Conservation (phyloP, 2,797 vertebrate species). For the Orestias chungarensis region DNA sequence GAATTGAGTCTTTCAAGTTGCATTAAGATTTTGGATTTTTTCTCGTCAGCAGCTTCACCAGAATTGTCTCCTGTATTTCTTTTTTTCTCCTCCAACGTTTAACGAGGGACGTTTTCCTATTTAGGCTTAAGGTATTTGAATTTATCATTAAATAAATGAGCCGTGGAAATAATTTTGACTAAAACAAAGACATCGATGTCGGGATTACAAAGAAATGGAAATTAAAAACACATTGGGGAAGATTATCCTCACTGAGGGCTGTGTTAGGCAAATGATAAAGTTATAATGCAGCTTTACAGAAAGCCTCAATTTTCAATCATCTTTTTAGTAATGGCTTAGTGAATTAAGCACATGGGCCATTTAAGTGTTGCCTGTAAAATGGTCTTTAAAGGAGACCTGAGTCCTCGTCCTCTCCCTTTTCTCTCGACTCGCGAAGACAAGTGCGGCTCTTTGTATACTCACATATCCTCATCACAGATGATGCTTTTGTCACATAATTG, state of each 20-base stretch:
- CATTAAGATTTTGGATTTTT: conserved; percentile 44
- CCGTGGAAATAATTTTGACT: conserved; percentile 42
- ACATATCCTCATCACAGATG: conserved; percentile 53
- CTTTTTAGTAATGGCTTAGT: conserved; percentile 64
- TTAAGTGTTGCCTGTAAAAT: conserved; percentile 57
- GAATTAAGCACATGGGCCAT: conserved; percentile 58
- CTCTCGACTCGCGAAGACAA: conserved; percentile 33
- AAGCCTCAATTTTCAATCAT: conserved; percentile 64
- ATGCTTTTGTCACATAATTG: conserved; percentile 59
- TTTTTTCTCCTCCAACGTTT: conserved; percentile 34
- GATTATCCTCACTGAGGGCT: conserved; percentile 62
- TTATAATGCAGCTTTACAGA: conserved; percentile 60
- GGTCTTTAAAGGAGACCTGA: conserved; percentile 55
- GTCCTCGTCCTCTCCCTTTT: conserved; percentile 41
- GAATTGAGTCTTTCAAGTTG: conserved; percentile 35
- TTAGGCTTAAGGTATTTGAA: conserved; percentile 44
- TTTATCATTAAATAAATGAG: conserved; percentile 34
- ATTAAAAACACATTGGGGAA: conserved; percentile 61
- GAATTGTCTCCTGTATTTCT: no score
- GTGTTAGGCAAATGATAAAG: conserved; percentile 65
- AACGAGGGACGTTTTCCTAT: conserved; percentile 42
- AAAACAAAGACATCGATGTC: not conserved
- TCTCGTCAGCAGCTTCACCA: no score
- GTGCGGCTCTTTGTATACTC: conserved; percentile 46
- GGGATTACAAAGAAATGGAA: conserved; percentile 30